Conservation (phyloP, 2,888 invertebrate species). For the Apomyelois bistriatella region DNA sequence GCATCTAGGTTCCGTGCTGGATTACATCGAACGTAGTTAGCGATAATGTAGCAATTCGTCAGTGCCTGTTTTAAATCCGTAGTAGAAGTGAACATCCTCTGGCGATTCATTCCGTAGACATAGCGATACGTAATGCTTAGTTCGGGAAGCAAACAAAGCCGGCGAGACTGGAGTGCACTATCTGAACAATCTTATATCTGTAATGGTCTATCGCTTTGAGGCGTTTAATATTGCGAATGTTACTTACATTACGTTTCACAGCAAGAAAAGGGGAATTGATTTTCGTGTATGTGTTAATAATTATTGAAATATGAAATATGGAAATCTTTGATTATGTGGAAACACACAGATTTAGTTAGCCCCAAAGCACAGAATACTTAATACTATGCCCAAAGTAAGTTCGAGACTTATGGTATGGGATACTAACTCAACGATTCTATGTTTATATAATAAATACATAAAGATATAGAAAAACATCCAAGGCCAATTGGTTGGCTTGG, state of each 20-base stretch:
- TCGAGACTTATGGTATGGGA: no score
- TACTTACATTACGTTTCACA: not conserved
- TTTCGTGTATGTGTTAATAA: not conserved
- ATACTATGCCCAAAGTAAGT: no score
- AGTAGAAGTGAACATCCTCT: slow-evolving; percentile 53
- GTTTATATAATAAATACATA: no score
- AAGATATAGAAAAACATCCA: no score
- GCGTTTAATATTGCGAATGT: slow-evolving; percentile 6
- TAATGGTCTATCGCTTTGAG: slow-evolving; percentile 3
- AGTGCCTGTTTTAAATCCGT: slow-evolving; percentile 64
- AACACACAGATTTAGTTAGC: no score
- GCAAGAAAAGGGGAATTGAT: not conserved
- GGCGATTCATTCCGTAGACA: slow-evolving; percentile 54
- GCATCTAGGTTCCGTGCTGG: slow-evolving; percentile 38
- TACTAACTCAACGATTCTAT: no score
- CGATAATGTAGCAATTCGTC: slow-evolving; percentile 67
- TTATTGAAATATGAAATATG: no score
- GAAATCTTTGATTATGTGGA: no score
- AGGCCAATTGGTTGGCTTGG: no score
- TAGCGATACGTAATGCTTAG: slow-evolving; percentile 64
- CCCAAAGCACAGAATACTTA: no score
- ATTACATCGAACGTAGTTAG: slow-evolving; percentile 62
- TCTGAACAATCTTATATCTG: slow-evolving; percentile 10
- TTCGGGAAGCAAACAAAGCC: slow-evolving; percentile 31
- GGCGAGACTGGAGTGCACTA: slow-evolving; percentile 1